Evolutionary conservation across 2,797 vertebrate genomes (phyloP).

Genomic region (Cryptoprocta ferox): DNA sequence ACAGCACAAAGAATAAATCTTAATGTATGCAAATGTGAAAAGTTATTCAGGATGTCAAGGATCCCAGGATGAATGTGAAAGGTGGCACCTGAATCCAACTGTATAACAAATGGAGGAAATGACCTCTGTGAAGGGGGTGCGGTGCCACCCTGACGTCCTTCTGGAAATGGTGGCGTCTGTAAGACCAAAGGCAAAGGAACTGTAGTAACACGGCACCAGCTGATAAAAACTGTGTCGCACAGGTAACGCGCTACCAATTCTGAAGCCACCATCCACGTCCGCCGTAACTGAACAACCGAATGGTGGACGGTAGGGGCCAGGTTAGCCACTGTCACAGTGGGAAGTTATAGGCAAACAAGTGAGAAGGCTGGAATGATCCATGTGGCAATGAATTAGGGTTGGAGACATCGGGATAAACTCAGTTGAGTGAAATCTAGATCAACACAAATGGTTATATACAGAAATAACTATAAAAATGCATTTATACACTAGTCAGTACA

Average conservation of each 20-base stretch:
- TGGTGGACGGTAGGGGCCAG: background rate
- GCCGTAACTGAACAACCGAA: background rate
- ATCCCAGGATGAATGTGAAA: background rate
- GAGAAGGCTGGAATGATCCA: background rate
- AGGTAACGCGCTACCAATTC: background rate
- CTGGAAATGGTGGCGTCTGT: background rate
- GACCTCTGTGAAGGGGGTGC: background rate
- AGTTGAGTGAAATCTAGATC: background rate
- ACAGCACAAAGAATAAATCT: background rate
- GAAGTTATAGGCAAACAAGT: background rate
- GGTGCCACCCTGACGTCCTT: background rate
- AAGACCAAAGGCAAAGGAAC: background rate
- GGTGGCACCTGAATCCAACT: background rate
- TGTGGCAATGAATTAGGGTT: background rate
- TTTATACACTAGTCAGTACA: background rate
- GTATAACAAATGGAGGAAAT: background rate
- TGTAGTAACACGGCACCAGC: no score
- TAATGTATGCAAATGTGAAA: background rate
- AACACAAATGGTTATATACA: no score
- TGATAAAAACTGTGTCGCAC: background rate
- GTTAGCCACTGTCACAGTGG: background rate
- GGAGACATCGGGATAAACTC: background rate
- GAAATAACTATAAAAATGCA: no score
- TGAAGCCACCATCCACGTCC: background rate
- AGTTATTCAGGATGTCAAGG: background rate